These are phyloP conservation scores for Caenorhabditis japonica DNA, from an alignment of 2,888 invertebrate species.

Conservation along the genomic window DNA sequence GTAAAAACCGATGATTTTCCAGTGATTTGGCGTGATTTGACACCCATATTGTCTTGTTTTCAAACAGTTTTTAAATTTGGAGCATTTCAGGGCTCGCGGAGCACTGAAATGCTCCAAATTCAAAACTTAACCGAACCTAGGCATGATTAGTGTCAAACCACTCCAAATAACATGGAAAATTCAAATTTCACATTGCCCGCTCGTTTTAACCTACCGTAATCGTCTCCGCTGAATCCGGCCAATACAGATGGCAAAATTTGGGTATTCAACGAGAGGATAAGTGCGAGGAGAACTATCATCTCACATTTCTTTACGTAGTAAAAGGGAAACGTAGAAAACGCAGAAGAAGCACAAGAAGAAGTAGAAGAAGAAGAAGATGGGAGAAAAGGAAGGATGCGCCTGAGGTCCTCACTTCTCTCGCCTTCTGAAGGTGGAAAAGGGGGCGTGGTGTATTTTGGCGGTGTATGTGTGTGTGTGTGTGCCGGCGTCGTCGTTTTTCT, in stretches of 20 bases:
- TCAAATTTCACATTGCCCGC: no score
- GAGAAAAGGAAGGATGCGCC: not conserved
- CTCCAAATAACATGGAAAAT: not conserved
- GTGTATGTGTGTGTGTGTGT: no score
- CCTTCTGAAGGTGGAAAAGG: conserved; percentile 41
- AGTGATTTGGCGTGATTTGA: not conserved
- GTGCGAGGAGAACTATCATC: conserved; percentile 9
- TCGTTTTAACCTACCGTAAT: conserved; percentile 11
- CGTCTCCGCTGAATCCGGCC: not conserved
- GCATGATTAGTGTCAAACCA: not conserved
- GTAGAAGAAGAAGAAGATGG: not conserved
- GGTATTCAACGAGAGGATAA: conserved; percentile 8
- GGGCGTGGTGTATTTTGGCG: conserved; percentile 27
- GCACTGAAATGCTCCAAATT: not conserved
- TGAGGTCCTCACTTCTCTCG: no score
- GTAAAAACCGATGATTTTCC: no score
- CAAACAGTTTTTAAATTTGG: not conserved
- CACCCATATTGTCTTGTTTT: not conserved
- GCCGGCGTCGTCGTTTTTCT: no score
- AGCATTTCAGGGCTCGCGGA: conserved; percentile 3
- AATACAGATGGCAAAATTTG: not conserved
- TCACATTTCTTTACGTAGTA: conserved; percentile 4
- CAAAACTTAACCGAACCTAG: not conserved
- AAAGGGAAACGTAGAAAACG: conserved; percentile 1
- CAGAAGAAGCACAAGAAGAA: conserved; percentile 6